Percentiles rank a stretch among this genome's conserved stretches.
Conservation (phyloP, 2,888 invertebrate genomes). For the Lepetodrilus schrolli region DNA sequence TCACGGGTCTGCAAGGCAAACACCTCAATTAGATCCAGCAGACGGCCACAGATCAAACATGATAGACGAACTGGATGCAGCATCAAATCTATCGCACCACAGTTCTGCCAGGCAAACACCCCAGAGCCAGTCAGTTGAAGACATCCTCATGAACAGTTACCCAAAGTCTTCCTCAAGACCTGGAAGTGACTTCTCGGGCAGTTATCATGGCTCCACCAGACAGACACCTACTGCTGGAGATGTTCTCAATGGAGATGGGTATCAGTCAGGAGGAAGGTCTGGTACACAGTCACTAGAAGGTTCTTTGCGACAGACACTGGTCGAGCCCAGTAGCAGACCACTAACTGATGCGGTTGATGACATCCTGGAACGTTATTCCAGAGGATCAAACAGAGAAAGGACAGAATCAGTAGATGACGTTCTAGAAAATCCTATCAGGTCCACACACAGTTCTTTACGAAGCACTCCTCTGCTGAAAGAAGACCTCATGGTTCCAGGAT, state of each 20-base stretch:
- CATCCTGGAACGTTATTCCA: background rate
- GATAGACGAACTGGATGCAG: background rate
- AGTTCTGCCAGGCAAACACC: conserved; percentile 48
- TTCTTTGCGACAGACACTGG: background rate
- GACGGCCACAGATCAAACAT: background rate
- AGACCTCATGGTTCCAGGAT: conserved; percentile 4
- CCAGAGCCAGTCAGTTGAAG: conserved; percentile 22
- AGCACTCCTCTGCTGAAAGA: conserved; percentile 19
- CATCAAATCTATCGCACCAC: conserved; percentile 35
- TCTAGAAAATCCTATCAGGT: conserved; percentile 10
- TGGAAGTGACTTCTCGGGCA: conserved; percentile 29
- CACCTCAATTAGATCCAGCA: conserved; percentile 34
- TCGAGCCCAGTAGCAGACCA: conserved; percentile 1
- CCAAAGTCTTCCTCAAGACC: conserved; percentile 12
- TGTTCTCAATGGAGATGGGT: background rate
- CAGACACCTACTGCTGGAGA: background rate
- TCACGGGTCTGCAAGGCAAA: conserved; percentile 25
- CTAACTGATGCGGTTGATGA: conserved; percentile 11
- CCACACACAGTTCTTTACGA: conserved; percentile 26
- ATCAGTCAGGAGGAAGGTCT: background rate
- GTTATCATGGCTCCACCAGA: background rate
- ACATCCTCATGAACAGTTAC: background rate
- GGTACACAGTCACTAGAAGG: conserved; percentile 2
- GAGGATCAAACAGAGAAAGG: background rate
- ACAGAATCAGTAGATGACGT: conserved; percentile 30